Evolutionary conservation across 2,113 vertebrate species (phyloP).

Genomic region (Heterochromis multidens): DNA sequence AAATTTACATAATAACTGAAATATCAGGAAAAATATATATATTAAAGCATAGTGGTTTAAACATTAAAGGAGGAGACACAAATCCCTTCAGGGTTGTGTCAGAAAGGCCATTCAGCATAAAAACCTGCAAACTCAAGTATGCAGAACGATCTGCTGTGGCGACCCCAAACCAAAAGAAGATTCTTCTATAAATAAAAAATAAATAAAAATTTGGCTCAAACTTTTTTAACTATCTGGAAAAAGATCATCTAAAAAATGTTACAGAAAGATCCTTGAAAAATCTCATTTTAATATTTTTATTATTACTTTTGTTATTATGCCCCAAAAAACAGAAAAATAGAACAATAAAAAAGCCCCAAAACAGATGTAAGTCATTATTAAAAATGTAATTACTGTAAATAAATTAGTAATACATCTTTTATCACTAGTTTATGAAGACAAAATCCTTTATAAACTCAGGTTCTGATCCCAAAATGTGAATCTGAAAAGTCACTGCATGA

Average conservation of each 20-base stretch:
- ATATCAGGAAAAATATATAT: not conserved
- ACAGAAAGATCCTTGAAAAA: no score
- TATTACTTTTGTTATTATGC: not conserved
- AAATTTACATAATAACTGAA: not conserved
- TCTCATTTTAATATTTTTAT: no score
- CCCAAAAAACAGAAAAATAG: not conserved
- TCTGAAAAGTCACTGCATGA: no score
- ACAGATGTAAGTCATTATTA: not conserved
- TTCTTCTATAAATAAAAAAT: no score
- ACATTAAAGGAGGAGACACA: not conserved
- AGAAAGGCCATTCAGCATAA: not conserved
- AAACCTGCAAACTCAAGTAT: not conserved
- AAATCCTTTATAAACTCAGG: not conserved
- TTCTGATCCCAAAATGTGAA: not conserved
- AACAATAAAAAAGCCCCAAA: not conserved
- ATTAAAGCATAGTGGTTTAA: not conserved
- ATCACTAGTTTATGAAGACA: not conserved
- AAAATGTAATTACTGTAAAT: not conserved
- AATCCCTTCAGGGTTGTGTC: not conserved
- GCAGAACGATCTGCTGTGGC: no score
- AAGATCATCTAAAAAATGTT: no score
- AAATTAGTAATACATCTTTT: not conserved
- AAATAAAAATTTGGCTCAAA: no score
- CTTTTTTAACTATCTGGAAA: no score
- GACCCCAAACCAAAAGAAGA: no score